A percentile compares a stretch with the other conserved stretches of the same genome.
These are phyloP conservation scores for Dioctria rufipes DNA, from an alignment of 2,888 invertebrate genomes.

Conservation along the genomic window DNA sequence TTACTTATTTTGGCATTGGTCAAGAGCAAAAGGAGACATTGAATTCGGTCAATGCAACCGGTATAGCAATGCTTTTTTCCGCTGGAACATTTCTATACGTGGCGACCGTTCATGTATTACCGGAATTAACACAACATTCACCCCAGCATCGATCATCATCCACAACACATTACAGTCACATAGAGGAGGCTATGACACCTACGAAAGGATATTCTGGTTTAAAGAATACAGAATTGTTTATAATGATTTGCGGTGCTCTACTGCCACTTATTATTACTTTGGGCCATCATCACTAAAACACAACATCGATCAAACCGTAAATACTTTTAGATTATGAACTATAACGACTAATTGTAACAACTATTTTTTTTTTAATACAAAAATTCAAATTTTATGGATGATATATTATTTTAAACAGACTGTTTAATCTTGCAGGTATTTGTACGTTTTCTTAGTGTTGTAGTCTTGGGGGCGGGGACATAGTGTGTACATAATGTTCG, in stretches of 20 bases:
- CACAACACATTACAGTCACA: conserved; percentile 58
- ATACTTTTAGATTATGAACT: too few species aligned
- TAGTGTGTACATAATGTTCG: too few species aligned
- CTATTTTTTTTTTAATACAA: too few species aligned
- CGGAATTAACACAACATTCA: conserved; percentile 85
- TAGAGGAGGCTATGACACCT: conserved; percentile 64
- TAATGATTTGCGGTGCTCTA: conserved; percentile 89
- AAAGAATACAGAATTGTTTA: conserved; percentile 83
- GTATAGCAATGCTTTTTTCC: conserved; percentile 97
- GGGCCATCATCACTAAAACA: conserved; percentile 86
- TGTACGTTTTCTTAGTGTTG: too few species aligned
- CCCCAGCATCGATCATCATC: conserved; percentile 66
- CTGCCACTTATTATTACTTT: conserved; percentile 91
- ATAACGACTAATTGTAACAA: too few species aligned
- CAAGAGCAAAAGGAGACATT: conserved; percentile 93
- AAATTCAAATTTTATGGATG: too few species aligned
- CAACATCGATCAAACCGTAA: too few species aligned
- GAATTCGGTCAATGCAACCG: conserved; percentile 92
- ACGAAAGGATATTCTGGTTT: conserved; percentile 73
- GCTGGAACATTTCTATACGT: conserved; percentile 99
- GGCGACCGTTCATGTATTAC: conserved; percentile 97
- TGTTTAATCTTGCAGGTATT: too few species aligned
- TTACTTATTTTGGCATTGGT: conserved; percentile 95
- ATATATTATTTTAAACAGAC: too few species aligned
- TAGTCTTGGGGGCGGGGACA: too few species aligned